phyloP scores from a whole-genome alignment of 2,888 invertebrate species.

The Metalampra italica region DNA sequence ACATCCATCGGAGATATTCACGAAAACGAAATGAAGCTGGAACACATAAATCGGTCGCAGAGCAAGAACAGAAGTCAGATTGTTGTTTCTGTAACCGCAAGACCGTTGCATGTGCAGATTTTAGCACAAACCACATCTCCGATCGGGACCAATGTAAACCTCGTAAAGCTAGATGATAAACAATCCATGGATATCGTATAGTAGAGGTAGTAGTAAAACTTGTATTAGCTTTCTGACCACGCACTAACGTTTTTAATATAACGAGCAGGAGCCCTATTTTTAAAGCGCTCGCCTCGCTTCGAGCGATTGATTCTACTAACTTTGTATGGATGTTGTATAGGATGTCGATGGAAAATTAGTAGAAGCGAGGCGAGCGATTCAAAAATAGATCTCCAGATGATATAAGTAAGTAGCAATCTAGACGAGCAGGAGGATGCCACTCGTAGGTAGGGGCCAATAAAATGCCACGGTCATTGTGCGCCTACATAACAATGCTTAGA shows the following conservation, averaged over 20 bases:
- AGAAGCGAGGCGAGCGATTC: no score
- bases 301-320: no score
- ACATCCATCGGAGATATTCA: neutral
- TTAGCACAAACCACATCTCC: constrained; percentile 4
- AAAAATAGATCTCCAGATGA: no score
- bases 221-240: constrained; percentile 37
- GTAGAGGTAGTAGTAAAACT: constrained; percentile 1
- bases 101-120: constrained; percentile 5
- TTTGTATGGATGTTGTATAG: no score
- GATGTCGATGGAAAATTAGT: no score
- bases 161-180: constrained; percentile 8
- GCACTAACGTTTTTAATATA: constrained; percentile 23
- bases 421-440: constrained; percentile 26
- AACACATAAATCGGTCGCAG: neutral
- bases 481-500: constrained; percentile 10
- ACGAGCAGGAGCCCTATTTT: no score
- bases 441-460: constrained; percentile 24
- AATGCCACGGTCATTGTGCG: constrained; percentile 26
- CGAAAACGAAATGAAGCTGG: neutral
- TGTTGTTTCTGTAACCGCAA: neutral
- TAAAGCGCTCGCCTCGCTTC: no score
- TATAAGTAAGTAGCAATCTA: constrained; percentile 11
- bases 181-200: constrained; percentile 1
- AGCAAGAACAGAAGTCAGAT: neutral
- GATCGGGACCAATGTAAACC: constrained; percentile 2